Conservation (phyloP, 2,113 vertebrate genomes). For the Vidua chalybeata region DNA sequence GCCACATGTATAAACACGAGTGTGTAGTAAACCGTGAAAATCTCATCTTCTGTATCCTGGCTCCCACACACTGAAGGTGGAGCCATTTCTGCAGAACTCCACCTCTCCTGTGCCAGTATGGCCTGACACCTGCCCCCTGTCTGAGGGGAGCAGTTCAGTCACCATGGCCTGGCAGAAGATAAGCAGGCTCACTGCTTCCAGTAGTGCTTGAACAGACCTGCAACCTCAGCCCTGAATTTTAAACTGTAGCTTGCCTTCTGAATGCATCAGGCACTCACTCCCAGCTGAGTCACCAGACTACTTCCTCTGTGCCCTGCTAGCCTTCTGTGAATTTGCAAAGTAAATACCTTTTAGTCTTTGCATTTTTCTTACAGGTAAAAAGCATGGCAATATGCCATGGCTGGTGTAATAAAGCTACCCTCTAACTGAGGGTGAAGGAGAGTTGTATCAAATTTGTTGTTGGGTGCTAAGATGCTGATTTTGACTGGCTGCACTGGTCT, state of each 20-base stretch:
- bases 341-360: background rate
- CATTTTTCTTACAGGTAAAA: background rate
- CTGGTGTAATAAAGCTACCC: background rate
- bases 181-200: background rate
- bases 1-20: fast-evolving
- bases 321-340: background rate
- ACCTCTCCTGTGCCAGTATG: fast-evolving
- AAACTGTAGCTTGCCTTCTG: background rate
- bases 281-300: background rate
- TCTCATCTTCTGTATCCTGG: background rate
- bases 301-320: background rate
- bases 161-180: background rate
- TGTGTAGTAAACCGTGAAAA: background rate
- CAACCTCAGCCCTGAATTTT: background rate
- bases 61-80: background rate
- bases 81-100: fast-evolving
- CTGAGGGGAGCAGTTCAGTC: background rate
- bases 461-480: background rate
- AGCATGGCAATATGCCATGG: background rate
- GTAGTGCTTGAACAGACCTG: background rate
- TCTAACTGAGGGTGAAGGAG: background rate
- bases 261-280: background rate
- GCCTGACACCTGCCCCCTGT: background rate
- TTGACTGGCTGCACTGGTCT: background rate
- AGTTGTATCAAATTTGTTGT: background rate